A percentile compares a stretch with the other conserved stretches of the same genome.
phyloP scores from a whole-genome alignment of 37 sponge, comb jelly and placozoan genomes.

The Cliona cf. orientalis region DNA sequence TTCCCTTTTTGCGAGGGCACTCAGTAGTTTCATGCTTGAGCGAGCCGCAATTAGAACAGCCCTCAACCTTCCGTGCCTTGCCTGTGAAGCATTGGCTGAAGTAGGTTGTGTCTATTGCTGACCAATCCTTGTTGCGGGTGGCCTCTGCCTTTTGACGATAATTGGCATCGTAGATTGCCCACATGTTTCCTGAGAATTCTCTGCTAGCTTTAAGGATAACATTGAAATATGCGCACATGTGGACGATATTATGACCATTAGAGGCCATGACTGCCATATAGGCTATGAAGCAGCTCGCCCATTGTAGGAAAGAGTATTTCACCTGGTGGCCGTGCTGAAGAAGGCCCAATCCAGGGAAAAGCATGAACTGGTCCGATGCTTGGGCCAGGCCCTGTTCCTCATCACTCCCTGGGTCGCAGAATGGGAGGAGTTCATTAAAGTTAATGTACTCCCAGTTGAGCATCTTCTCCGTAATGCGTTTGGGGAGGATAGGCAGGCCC shows the following conservation, averaged over 20 bases:
- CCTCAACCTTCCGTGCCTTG: not conserved
- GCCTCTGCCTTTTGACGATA: slow-evolving; percentile 7
- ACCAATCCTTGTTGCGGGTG: slow-evolving; percentile 6
- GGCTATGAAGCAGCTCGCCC: slow-evolving; percentile 17
- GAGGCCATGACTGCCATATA: slow-evolving; percentile 14
- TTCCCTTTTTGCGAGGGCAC: not conserved
- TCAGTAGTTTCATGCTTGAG: slow-evolving; percentile 3
- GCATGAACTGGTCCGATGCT: not conserved
- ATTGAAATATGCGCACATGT: slow-evolving; percentile 17
- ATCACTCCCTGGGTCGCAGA: slow-evolving; percentile 3
- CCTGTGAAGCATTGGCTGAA: slow-evolving; percentile 33
- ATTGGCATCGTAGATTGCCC: slow-evolving; percentile 3
- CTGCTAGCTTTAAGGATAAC: slow-evolving; percentile 6
- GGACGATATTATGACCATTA: not conserved
- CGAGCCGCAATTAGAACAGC: slow-evolving; percentile 4
- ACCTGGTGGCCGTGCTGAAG: slow-evolving; percentile 1
- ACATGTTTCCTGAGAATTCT: slow-evolving; percentile 9
- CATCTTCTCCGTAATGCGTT: slow-evolving; percentile 1
- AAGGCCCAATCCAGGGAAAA: slow-evolving; percentile 15
- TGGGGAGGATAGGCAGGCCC: slow-evolving; percentile 9
- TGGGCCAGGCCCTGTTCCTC: not conserved
- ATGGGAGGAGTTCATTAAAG: slow-evolving; percentile 3
- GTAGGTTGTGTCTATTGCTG: not conserved
- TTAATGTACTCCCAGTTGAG: slow-evolving; percentile 26
- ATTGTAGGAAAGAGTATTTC: slow-evolving; percentile 15